phyloP scores from a whole-genome alignment of 2,888 invertebrate species.

The Nomada flava region DNA sequence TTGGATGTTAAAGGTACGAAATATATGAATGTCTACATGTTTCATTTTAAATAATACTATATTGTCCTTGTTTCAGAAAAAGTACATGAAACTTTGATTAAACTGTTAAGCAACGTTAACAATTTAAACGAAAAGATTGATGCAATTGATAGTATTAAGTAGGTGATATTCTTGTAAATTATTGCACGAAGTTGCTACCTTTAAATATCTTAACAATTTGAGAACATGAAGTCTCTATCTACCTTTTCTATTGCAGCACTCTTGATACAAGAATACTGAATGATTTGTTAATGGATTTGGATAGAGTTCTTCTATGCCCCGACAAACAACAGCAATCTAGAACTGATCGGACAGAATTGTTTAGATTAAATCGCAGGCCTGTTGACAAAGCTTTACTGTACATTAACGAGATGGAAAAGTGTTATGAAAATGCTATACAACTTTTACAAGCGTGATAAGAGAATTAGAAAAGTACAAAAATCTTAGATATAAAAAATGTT shows the following conservation, averaged over 20 bases:
- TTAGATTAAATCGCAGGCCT: conserved; percentile 59
- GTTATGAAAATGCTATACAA: conserved; percentile 74
- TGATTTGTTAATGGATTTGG: conserved; percentile 77
- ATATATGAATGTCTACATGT: background rate
- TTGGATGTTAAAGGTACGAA: conserved; percentile 68
- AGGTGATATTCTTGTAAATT: conserved; percentile 35
- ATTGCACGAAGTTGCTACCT: background rate
- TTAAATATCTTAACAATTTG: background rate
- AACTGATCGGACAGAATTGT: conserved; percentile 73
- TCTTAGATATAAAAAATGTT: conserved; percentile 15
- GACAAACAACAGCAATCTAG: conserved; percentile 71
- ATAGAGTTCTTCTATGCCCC: conserved; percentile 76
- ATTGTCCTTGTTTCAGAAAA: conserved; percentile 57
- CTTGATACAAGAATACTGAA: conserved; percentile 78
- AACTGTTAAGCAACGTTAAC: conserved; percentile 60
- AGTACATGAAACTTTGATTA: conserved; percentile 52
- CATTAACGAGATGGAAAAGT: conserved; percentile 72
- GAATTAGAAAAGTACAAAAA: conserved; percentile 18
- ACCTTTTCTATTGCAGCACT: conserved; percentile 63
- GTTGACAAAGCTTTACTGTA: conserved; percentile 49
- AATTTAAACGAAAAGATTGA: conserved; percentile 73
- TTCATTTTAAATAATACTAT: conserved; percentile 15
- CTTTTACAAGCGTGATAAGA: conserved; percentile 67
- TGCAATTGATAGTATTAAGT: conserved; percentile 64
- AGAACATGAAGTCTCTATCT: conserved; percentile 20